Conservation (phyloP, 2,113 vertebrate species). For the Spea multiplicata region DNA sequence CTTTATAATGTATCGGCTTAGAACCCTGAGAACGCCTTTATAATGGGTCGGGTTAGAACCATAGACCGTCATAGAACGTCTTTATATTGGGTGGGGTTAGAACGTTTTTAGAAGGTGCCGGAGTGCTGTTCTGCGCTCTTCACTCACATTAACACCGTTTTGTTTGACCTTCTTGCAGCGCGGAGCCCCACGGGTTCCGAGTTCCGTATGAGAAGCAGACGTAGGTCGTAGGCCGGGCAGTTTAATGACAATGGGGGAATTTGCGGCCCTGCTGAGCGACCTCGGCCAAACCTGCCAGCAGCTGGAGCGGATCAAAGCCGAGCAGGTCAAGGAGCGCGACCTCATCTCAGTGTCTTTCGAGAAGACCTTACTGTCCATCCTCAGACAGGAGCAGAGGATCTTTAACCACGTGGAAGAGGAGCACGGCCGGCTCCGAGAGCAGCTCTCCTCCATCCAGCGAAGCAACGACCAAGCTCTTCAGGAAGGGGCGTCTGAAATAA, state of each 20-base stretch:
- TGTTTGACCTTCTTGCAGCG: no score
- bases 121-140: no score
- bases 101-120: no score
- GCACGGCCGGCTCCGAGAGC: constrained; percentile 60
- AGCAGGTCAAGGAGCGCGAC: constrained; percentile 56
- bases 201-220: no score
- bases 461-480: constrained; percentile 62
- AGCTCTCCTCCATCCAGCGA: constrained; percentile 64
- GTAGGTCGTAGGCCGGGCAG: no score
- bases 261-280: constrained; percentile 44
- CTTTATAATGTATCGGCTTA: no score
- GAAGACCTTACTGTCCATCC: constrained; percentile 62
- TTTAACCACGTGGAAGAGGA: constrained; percentile 70
- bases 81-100: no score
- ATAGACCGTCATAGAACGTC: no score
- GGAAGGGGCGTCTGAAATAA: constrained; percentile 60
- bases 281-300: constrained; percentile 60
- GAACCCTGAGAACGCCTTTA: no score
- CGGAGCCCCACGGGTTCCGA: no score
- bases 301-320: constrained; percentile 56
- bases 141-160: no score
- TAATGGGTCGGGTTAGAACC: no score
- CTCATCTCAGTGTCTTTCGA: constrained; percentile 59
- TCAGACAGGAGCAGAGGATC: constrained; percentile 64
- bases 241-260: constrained; percentile 12